These are phyloP conservation scores for Ranitomeya imitator DNA, from an alignment of 2,113 vertebrate species.

Conservation along the genomic window DNA sequence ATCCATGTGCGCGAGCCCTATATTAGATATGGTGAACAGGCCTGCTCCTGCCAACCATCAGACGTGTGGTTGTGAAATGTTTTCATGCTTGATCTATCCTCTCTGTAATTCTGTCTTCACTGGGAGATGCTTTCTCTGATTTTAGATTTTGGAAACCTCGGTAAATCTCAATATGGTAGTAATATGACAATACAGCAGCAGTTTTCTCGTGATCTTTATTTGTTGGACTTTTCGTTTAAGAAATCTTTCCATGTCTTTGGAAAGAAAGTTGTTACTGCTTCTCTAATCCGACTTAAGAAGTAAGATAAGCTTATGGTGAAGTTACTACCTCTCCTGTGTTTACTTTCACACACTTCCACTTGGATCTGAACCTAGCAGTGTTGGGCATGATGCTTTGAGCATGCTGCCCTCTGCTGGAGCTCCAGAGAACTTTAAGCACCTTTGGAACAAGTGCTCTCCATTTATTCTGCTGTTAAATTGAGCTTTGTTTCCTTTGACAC, in stretches of 20 bases:
- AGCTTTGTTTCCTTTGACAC: not conserved
- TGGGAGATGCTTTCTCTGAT: not conserved
- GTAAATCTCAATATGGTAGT: not conserved
- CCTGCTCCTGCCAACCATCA: not conserved
- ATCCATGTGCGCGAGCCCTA: too few species aligned
- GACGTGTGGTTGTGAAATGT: not conserved
- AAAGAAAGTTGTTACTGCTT: not conserved
- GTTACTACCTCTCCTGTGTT: not conserved
- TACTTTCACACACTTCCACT: not conserved
- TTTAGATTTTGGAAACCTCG: not conserved
- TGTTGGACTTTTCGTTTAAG: not conserved
- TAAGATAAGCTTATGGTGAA: not conserved
- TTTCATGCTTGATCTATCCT: not conserved
- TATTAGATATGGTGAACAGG: not conserved
- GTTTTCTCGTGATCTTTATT: not conserved
- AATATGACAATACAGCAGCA: not conserved
- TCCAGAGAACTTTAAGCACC: not conserved
- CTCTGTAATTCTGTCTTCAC: not conserved
- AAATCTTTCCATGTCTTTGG: not conserved
- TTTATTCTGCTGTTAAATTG: slow-evolving; percentile 4
- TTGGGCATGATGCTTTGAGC: not conserved
- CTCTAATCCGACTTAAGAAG: not conserved
- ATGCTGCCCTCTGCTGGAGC: slow-evolving; percentile 42
- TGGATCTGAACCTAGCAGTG: not conserved
- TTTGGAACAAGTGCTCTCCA: not conserved